A percentile compares a stretch with the other conserved stretches of the same genome.
phyloP scores from a whole-genome alignment of 2,797 vertebrate species.

The Calcarius lapponicus region DNA sequence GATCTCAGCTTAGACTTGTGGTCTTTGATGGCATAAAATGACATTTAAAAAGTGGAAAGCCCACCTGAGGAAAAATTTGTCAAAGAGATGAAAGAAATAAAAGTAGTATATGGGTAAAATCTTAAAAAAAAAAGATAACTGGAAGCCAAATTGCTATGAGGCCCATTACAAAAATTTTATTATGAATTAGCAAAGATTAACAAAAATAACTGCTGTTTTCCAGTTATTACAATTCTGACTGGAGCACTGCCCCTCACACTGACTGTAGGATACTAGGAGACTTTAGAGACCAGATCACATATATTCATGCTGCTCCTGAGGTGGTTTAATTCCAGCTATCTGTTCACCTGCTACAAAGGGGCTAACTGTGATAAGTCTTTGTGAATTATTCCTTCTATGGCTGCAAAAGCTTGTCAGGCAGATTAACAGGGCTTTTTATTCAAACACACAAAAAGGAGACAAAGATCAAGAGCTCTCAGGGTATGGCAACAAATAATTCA shows the following conservation, averaged over 20 bases:
- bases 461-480: constrained; percentile 23
- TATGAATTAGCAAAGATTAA: neutral
- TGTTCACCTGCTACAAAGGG: neutral
- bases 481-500: neutral
- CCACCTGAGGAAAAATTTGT: neutral
- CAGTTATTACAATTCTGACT: neutral
- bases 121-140: neutral
- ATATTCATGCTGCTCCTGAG: neutral
- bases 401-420: neutral
- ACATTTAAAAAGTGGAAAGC: neutral
- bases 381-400: neutral
- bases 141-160: neutral
- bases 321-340: neutral
- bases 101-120: neutral
- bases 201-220: neutral
- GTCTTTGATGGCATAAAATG: neutral
- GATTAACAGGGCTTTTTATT: neutral
- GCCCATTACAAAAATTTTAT: neutral
- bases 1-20: neutral
- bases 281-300: neutral
- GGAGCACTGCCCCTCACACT: neutral
- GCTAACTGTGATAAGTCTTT: neutral
- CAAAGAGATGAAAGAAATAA: neutral
- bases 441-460: neutral
- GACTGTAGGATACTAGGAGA: neutral